These are phyloP conservation scores for Trypoxylus dichotomus DNA, from an alignment of 1,140 invertebrate genomes.

Conservation along the genomic window DNA sequence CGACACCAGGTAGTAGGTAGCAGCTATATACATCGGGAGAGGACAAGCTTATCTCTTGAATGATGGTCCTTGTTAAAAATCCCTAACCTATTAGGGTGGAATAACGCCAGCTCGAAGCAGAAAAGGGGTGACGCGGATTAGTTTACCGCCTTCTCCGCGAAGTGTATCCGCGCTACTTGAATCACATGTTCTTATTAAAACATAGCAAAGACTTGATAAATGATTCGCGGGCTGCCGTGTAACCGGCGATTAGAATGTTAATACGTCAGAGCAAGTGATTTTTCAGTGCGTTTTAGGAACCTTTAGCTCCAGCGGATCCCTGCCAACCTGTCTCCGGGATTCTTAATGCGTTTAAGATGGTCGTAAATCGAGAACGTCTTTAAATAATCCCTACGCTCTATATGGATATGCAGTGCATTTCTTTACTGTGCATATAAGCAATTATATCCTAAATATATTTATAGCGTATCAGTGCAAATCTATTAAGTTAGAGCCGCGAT, in stretches of 20 bases:
- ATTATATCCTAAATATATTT: no score
- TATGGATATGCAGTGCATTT: no score
- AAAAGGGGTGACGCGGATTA: background rate
- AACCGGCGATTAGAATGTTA: constrained; percentile 37
- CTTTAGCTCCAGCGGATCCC: background rate
- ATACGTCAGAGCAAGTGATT: constrained; percentile 36
- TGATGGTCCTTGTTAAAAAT: constrained; percentile 45
- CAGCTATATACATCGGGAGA: constrained; percentile 22
- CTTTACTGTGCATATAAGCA: no score
- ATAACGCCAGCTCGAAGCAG: constrained; percentile 21
- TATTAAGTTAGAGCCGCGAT: constrained; percentile 34
- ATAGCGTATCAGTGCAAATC: constrained; percentile 20
- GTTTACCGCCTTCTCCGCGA: background rate
- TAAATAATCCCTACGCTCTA: constrained; percentile 4
- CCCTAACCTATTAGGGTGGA: constrained; percentile 42
- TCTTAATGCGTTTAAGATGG: constrained; percentile 26
- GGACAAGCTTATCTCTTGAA: constrained; percentile 44
- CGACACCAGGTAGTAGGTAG: constrained; percentile 36
- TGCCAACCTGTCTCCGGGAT: background rate
- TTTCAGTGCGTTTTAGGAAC: constrained; percentile 33
- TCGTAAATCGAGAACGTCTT: background rate
- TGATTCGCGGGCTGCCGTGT: constrained; percentile 7
- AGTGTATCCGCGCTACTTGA: background rate
- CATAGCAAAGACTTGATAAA: constrained; percentile 32
- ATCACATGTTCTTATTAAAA: constrained; percentile 28